A percentile compares a stretch with the other conserved stretches of the same genome.
phyloP scores from a whole-genome alignment of 2,888 invertebrate species.

The Sphaerophoria rueppellii region DNA sequence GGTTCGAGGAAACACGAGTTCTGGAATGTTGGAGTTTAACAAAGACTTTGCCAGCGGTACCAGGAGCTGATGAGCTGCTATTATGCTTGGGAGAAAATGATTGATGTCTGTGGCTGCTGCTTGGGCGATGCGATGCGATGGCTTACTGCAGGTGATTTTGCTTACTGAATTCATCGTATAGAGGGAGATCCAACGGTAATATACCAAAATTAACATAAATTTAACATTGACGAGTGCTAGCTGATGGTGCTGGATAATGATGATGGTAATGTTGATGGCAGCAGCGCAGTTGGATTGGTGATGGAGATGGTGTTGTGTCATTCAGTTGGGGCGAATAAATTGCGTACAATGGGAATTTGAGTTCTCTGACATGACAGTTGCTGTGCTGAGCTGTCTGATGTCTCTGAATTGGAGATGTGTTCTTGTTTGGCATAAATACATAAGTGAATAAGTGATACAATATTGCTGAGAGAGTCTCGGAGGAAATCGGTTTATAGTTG shows the following conservation, averaged over 20 bases:
- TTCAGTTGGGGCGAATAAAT: slow-evolving; percentile 61
- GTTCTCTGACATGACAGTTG: slow-evolving; percentile 54
- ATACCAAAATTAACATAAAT: slow-evolving; percentile 66
- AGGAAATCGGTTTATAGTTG: slow-evolving; percentile 43
- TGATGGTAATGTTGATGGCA: slow-evolving; percentile 11
- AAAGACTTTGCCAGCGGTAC: slow-evolving; percentile 25
- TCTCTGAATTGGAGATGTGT: not conserved
- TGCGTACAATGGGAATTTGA: slow-evolving; percentile 63
- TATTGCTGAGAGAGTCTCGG: slow-evolving; percentile 38
- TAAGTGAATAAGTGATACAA: slow-evolving; percentile 49
- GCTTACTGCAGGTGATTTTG: slow-evolving; percentile 62
- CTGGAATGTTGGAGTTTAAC: slow-evolving; percentile 7
- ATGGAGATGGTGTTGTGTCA: slow-evolving; percentile 56
- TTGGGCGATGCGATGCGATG: slow-evolving; percentile 18
- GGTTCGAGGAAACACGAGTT: not conserved
- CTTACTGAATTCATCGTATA: slow-evolving; percentile 26
- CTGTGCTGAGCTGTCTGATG: slow-evolving; percentile 12
- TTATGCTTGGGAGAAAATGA: slow-evolving; percentile 58
- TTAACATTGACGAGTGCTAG: slow-evolving; percentile 64
- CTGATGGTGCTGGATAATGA: not conserved
- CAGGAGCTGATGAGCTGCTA: slow-evolving; percentile 38
- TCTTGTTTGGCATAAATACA: slow-evolving; percentile 7
- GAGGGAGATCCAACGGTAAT: slow-evolving; percentile 52
- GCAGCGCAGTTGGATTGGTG: not conserved
- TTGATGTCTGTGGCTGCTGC: slow-evolving; percentile 44